Evolutionary conservation across 2,113 vertebrate species (phyloP).

Genomic region (Mus pahari): DNA sequence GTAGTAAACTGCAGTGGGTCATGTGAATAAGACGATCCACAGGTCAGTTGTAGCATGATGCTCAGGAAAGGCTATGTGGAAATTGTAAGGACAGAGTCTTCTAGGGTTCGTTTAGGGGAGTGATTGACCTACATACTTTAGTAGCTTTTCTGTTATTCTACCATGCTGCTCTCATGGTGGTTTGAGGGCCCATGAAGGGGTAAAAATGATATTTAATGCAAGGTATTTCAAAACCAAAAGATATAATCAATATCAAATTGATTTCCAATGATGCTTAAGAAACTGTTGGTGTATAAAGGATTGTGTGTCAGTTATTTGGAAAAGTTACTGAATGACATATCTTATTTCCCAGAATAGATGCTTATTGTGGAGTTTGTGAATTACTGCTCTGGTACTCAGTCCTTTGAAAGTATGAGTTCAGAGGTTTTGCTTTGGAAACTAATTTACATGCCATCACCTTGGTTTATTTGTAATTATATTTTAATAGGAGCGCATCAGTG

Average conservation of each 20-base stretch:
- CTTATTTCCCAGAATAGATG: not conserved
- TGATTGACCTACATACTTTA: not conserved
- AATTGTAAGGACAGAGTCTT: not conserved
- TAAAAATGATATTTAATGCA: constrained; percentile 48
- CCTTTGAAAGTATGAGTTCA: constrained; percentile 11
- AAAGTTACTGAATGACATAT: not conserved
- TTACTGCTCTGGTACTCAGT: constrained; percentile 22
- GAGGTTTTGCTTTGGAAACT: constrained; percentile 15
- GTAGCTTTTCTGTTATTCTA: not conserved
- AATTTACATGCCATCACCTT: constrained; percentile 7
- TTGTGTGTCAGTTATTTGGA: not conserved
- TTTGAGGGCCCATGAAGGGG: not conserved
- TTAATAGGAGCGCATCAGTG: constrained; percentile 92
- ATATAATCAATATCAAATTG: constrained; percentile 26
- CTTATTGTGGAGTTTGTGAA: constrained; percentile 6
- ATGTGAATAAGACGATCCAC: not conserved
- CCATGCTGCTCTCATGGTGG: not conserved
- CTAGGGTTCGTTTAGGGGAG: not conserved
- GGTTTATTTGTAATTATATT: constrained; percentile 75
- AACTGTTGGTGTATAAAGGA: not conserved
- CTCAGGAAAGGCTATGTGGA: not conserved
- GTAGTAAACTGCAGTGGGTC: not conserved
- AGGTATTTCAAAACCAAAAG: constrained; percentile 44
- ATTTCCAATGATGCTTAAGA: constrained; percentile 52
- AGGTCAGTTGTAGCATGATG: not conserved